Conservation (phyloP, 2,113 vertebrate species). For the Ptilonorhynchus violaceus region DNA sequence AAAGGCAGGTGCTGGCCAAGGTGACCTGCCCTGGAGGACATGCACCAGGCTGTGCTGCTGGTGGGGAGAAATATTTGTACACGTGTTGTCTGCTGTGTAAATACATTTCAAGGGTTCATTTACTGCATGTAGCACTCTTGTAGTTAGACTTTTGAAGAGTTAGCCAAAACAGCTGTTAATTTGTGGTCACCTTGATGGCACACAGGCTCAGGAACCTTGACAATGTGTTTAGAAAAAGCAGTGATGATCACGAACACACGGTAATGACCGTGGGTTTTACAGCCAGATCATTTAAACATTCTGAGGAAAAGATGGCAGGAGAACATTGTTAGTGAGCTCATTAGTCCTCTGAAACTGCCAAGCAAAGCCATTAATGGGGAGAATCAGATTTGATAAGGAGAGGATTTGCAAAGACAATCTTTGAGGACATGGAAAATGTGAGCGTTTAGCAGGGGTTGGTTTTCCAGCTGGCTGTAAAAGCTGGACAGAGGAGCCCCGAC, state of each 20-base stretch:
- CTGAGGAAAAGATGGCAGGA: not conserved
- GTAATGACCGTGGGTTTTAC: not conserved
- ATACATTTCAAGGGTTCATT: not conserved
- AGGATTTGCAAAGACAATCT: not conserved
- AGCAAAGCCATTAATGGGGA: not conserved
- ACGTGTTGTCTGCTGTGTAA: not conserved
- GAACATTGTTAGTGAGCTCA: not conserved
- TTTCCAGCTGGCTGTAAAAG: fast-evolving
- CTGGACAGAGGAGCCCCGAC: fast-evolving
- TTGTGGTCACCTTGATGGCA: not conserved
- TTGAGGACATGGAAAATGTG: not conserved
- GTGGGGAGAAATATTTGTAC: not conserved
- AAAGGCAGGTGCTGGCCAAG: not conserved
- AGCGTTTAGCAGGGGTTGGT: fast-evolving
- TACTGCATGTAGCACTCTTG: not conserved
- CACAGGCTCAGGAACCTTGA: not conserved
- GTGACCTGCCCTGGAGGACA: not conserved
- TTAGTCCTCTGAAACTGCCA: not conserved
- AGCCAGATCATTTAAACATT: not conserved
- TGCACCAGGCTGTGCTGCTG: not conserved
- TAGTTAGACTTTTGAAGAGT: not conserved
- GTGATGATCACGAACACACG: not conserved
- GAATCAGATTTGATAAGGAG: not conserved
- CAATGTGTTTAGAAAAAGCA: not conserved
- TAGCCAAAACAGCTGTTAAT: slow-evolving; percentile 10